Conservation (phyloP, 2,888 invertebrate species). For the Suillia variegata region DNA sequence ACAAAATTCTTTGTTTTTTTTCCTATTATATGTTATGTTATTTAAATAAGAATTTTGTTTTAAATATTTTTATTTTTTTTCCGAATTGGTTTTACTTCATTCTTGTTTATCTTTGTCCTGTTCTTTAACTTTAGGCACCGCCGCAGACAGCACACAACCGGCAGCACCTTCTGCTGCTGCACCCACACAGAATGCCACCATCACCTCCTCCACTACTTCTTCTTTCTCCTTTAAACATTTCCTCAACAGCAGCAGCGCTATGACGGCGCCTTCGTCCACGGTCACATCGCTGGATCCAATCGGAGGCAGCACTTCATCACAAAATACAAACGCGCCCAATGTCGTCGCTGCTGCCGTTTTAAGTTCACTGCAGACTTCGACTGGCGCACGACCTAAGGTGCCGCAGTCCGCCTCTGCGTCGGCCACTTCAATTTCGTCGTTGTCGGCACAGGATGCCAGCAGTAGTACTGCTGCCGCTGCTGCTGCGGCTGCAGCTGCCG, state of each 20-base stretch:
- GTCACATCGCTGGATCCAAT: conserved; percentile 36
- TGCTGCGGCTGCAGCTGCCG: conserved; percentile 26
- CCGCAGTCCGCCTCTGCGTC: conserved; percentile 56
- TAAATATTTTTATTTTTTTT: no score
- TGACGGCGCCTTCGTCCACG: conserved; percentile 45
- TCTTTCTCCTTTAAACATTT: conserved; percentile 84
- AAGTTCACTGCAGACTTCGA: conserved; percentile 56
- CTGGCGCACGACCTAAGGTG: conserved; percentile 81
- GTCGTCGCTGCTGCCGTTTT: conserved; percentile 7
- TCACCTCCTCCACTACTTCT: conserved; percentile 25
- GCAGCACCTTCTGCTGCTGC: no score
- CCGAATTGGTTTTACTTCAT: no score
- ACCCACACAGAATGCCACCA: conserved; percentile 66
- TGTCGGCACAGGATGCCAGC: conserved; percentile 38
- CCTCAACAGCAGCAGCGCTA: conserved; percentile 68
- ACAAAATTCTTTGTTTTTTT: background rate
- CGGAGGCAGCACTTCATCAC: conserved; percentile 10
- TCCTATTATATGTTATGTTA: background rate
- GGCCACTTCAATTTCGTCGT: conserved; percentile 33
- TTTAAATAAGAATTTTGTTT: no score
- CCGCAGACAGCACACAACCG: conserved; percentile 18
- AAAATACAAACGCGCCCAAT: conserved; percentile 21
- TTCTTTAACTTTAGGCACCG: no score
- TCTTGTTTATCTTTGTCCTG: no score
- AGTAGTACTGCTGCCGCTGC: background rate